A percentile compares a stretch with the other conserved stretches of the same genome.
Evolutionary conservation across 2,797 vertebrate genomes (phyloP).

Genomic region (Benthosema pterotum): DNA sequence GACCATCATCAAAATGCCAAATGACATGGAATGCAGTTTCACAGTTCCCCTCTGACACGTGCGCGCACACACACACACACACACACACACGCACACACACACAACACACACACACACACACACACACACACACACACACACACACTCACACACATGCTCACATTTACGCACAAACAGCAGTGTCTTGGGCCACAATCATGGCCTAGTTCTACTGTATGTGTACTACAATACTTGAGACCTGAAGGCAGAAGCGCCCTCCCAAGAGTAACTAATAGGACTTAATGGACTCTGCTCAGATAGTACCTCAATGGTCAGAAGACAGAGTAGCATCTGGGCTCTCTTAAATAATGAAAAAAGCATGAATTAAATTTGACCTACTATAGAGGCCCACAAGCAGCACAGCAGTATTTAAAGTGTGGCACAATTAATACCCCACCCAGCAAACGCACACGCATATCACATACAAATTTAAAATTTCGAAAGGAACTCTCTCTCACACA

Average conservation of each 20-base stretch:
- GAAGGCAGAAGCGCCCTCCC: conserved; percentile 56
- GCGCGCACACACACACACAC: conserved; percentile 15
- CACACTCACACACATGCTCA: neutral
- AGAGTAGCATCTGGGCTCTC: conserved; percentile 44
- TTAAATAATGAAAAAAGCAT: conserved; percentile 31
- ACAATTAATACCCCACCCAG: too few species aligned
- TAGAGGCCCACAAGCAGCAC: neutral
- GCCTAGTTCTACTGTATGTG: conserved; percentile 57
- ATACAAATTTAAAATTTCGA: too few species aligned
- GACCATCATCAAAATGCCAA: neutral
- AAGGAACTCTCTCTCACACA: too few species aligned
- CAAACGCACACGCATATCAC: too few species aligned
- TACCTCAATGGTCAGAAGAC: conserved; percentile 35
- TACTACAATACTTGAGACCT: conserved; percentile 33
- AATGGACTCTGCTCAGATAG: conserved; percentile 44
- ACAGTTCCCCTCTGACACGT: conserved; percentile 2
- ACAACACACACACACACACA: conserved; percentile 23
- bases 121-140: conserved; percentile 3
- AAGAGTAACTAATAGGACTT: conserved; percentile 51
- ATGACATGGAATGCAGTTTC: neutral
- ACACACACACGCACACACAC: conserved; percentile 32
- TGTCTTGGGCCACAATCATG: conserved; percentile 32
- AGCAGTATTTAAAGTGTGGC: neutral
- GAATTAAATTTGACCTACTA: conserved; percentile 2
- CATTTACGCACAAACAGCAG: neutral